A percentile compares a stretch with the other conserved stretches of the same genome.
phyloP scores from a whole-genome alignment of 2,888 invertebrate species.

The Drosophila mimetica region DNA sequence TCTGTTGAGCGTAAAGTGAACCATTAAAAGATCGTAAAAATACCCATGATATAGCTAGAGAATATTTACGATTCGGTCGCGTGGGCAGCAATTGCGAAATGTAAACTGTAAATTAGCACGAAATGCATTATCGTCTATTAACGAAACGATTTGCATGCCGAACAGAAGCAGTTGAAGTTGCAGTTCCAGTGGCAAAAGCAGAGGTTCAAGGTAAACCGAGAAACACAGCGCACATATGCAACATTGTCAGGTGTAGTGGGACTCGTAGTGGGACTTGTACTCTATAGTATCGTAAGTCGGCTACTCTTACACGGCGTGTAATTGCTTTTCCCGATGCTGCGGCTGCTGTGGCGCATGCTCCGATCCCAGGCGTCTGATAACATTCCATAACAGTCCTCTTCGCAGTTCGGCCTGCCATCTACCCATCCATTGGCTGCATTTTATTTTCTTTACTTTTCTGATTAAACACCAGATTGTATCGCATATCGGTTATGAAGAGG shows the following conservation, averaged over 20 bases:
- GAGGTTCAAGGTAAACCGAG: slow-evolving; percentile 74
- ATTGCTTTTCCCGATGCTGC: slow-evolving; percentile 64
- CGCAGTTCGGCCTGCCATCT: slow-evolving; percentile 33
- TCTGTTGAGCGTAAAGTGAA: slow-evolving; percentile 29
- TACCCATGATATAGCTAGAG: slow-evolving; percentile 5
- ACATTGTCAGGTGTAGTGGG: slow-evolving; percentile 27
- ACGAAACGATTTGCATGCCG: slow-evolving; percentile 60
- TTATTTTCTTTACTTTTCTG: slow-evolving; percentile 69
- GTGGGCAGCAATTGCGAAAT: slow-evolving; percentile 57
- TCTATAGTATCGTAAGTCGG: slow-evolving; percentile 11
- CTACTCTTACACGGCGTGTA: slow-evolving; percentile 48
- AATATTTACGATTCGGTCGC: slow-evolving; percentile 63
- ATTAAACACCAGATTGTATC: slow-evolving; percentile 70
- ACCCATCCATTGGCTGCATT: slow-evolving; percentile 12
- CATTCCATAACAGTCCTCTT: slow-evolving; percentile 56
- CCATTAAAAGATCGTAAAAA: slow-evolving; percentile 60
- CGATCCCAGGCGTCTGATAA: slow-evolving; percentile 63
- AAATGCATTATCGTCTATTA: slow-evolving; percentile 72
- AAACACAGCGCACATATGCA: slow-evolving; percentile 11
- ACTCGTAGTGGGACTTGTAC: slow-evolving; percentile 23
- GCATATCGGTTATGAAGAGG: slow-evolving; percentile 50
- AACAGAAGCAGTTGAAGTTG: slow-evolving; percentile 14
- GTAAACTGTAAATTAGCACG: slow-evolving; percentile 62
- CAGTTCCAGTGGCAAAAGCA: slow-evolving; percentile 9
- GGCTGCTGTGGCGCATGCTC: slow-evolving; percentile 53